Conservation (phyloP, 2,113 vertebrate species). For the Heterotilapia buettikoferi region DNA sequence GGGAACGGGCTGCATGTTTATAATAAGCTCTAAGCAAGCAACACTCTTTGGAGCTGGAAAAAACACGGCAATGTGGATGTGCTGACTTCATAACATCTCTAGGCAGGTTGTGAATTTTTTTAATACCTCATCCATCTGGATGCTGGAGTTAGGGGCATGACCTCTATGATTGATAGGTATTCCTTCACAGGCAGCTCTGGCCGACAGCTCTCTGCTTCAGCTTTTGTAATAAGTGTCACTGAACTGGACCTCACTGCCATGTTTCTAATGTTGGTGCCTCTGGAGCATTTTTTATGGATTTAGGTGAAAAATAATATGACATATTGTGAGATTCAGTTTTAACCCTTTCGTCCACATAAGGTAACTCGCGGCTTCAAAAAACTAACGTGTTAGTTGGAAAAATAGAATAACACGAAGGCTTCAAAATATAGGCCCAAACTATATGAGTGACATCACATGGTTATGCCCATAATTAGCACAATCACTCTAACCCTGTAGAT, state of each 20-base stretch:
- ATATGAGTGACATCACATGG: background rate
- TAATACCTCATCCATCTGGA: background rate
- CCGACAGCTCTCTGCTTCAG: background rate
- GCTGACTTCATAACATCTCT: background rate
- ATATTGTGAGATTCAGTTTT: background rate
- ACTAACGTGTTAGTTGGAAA: rapidly evolving
- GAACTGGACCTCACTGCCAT: background rate
- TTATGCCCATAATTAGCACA: background rate
- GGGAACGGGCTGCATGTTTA: background rate
- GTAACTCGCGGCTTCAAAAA: rapidly evolving
- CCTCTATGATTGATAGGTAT: background rate
- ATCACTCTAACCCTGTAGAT: background rate
- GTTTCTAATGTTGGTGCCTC: background rate
- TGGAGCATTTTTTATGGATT: rapidly evolving
- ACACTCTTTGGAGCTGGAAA: background rate
- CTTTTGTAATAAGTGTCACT: background rate
- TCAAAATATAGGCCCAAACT: background rate
- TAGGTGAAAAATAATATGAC: background rate
- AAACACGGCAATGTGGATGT: background rate
- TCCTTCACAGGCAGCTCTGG: background rate
- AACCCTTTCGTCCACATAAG: rapidly evolving
- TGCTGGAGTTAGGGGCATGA: background rate
- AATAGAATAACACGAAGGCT: rapidly evolving
- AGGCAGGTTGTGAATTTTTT: background rate
- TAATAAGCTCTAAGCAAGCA: background rate